Base-by-base conservation (phyloP, 2,113 vertebrate species). In the Sebastes fasciatus region DNA sequence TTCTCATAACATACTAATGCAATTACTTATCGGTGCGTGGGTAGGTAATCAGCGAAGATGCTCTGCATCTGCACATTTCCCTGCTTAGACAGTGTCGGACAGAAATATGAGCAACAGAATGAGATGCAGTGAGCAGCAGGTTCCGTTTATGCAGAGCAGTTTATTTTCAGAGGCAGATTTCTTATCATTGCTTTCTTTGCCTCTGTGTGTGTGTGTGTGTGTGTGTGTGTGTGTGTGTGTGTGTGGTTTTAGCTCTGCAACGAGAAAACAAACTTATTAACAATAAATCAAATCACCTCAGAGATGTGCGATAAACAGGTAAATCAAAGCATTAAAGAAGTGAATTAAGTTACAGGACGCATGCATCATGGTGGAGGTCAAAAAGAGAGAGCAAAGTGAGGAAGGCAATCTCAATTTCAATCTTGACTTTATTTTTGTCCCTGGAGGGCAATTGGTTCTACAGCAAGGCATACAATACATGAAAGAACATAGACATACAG, bases 1-100 rank as follows among this genome's bases (percentile, higher is more conserved):
- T 94, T 91, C 93, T 94, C 93, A 93, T 91, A 90, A 89, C 88
- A 91, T 69, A 78, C 68, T 89, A 84, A 85, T 76, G 46, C 69
- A 68, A 74, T 89, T 79, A 74, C 63, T 61, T 76, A 75, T 72
- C 14, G 1, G 8, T 10, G 74, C 1, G 12, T 54, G 69, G 68
- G 79, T 14, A 71, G 66, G 63, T 67, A 79, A 79, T 88, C 64
- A n/a, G 62, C 42, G 3, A 55, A 51, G 49, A 58, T 17, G n/a
- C 73, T 72, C 26, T 16, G 52, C 67, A 69, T 86, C 55, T 77
- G 67, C 75, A 74, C 70, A 62, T 82, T 70, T 84, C 52, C 51
- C 69, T 40, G 48, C 65, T 58, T 9, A 65, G 63, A 52, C 17
- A 11, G 51, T 34, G 34, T 34, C 2, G 34, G 34, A 34, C 34